Conservation (phyloP, 2,888 invertebrate genomes). For the Apamea monoglypha region DNA sequence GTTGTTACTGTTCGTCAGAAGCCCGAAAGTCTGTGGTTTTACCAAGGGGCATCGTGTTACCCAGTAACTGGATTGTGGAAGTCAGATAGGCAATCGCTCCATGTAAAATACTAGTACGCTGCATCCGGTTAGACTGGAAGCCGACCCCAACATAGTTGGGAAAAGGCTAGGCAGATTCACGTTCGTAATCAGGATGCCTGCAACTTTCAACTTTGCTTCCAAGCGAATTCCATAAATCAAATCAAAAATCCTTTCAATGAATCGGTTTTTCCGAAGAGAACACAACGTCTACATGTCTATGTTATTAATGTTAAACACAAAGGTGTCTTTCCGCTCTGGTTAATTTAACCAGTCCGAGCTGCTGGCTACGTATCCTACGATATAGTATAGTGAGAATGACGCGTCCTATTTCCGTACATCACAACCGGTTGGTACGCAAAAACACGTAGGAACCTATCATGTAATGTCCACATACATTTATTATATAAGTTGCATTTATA, state of each 20-base stretch:
- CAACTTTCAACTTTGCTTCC: neutral
- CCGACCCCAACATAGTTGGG: too few species aligned
- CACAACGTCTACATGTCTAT: slow-evolving; percentile 11
- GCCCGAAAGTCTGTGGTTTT: too few species aligned
- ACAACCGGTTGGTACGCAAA: slow-evolving; percentile 16
- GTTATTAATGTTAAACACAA: slow-evolving; percentile 31
- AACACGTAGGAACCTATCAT: slow-evolving; percentile 33
- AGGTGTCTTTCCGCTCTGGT: slow-evolving; percentile 32
- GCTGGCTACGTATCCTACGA: neutral
- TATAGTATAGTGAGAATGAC: neutral
- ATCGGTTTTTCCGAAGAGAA: neutral
- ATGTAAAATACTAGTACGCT: neutral
- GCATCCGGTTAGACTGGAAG: neutral
- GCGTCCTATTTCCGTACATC: slow-evolving; percentile 4
- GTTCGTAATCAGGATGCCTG: neutral
- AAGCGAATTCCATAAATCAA: neutral
- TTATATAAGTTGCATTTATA: slow-evolving; percentile 21
- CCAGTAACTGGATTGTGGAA: too few species aligned
- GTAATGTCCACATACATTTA: slow-evolving; percentile 27
- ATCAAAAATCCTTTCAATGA: neutral
- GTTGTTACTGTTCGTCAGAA: neutral
- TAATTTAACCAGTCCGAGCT: slow-evolving; percentile 5
- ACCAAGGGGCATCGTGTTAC: too few species aligned
- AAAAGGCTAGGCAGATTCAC: neutral
- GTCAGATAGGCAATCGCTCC: too few species aligned